Evolutionary conservation across 2,888 invertebrate genomes (phyloP), one percentile per base, ranked within the genome.

Genomic region (Diachrysia chrysitis): DNA sequence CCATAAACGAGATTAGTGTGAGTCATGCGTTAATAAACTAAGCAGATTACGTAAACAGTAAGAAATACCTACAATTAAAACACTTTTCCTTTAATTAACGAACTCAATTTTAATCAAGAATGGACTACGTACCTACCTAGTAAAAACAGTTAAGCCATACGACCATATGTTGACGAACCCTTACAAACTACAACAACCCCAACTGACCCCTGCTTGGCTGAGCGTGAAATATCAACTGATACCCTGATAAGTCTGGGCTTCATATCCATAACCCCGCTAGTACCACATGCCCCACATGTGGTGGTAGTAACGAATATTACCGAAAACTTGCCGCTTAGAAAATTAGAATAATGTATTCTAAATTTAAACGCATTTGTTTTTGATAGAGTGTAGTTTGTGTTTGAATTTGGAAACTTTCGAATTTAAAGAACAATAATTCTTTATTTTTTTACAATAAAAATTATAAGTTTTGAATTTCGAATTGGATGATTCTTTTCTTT

Each of bases 141-240:
- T n/a, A 53, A 58, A n/a, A 66, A 71, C 76, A 74, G 71, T 48
- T 29, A 23, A 29, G 46, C 65, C 67, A 78, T 76, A 60, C 32
- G 10, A 16, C 42, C 42, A 42, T 42, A 42, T 42, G 42, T 42
- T n/a, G n/a, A n/a, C 7, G 37, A 58, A 19, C 68, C 63, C 35
- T 60, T n/a, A n/a, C 42, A 32, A 37, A 23, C 51, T 3, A 25
- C 25, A 25, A 25, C 64, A n/a, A 64, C 73, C 68, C 68, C 58
- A 23, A 23, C 63, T 37, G 64, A 58, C 51, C 72, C 61, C 56
- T 35, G 29, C 42, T 58, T 67, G 59, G 9, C 46, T 51, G 63
- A 77, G 25, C 78, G 64, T 79, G 76, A 76, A 76, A 78, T 70
- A 69, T 61, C 67, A 70, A 63, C 73, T 55, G 57, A 17, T 46